phyloP scores from a whole-genome alignment of 2,797 vertebrate genomes.

The Rhadinocentrus ornatus region DNA sequence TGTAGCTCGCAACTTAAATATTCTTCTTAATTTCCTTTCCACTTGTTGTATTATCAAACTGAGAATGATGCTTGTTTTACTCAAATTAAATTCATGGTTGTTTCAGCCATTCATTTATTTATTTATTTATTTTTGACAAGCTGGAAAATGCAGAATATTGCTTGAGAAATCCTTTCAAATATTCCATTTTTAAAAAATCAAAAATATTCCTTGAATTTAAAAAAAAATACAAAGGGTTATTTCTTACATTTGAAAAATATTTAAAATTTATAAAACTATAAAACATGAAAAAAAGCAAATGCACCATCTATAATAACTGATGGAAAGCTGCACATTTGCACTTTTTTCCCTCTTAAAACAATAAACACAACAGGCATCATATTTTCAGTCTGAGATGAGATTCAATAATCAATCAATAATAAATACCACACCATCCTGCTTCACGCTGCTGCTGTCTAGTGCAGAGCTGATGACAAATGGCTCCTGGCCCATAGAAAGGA shows the following conservation, averaged over 20 bases:
- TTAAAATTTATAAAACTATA: constrained; percentile 47
- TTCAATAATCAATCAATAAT: constrained; percentile 44
- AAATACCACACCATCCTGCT: constrained; percentile 27
- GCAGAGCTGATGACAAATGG: constrained; percentile 52
- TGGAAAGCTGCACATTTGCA: constrained; percentile 18
- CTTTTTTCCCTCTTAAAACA: background rate
- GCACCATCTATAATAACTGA: background rate
- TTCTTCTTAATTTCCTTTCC: background rate
- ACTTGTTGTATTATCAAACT: background rate
- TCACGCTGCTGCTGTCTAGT: constrained; percentile 33
- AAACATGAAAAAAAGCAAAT: constrained; percentile 41
- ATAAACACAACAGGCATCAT: constrained; percentile 12
- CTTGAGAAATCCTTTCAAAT: background rate
- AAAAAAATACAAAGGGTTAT: constrained; percentile 40
- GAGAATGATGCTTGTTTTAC: no score
- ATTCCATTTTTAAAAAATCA: background rate
- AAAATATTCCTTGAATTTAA: background rate
- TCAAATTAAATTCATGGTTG: background rate
- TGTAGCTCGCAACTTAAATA: background rate
- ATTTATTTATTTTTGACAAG: background rate
- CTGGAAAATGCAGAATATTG: background rate
- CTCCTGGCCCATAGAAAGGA: constrained; percentile 42
- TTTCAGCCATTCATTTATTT: background rate
- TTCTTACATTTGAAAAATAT: constrained; percentile 26
- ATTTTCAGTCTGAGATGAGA: constrained; percentile 29